Evolutionary conservation across 2,113 vertebrate species (phyloP), one percentile per base, ranked within the genome.

Genomic region (Oncorhynchus clarkii): DNA sequence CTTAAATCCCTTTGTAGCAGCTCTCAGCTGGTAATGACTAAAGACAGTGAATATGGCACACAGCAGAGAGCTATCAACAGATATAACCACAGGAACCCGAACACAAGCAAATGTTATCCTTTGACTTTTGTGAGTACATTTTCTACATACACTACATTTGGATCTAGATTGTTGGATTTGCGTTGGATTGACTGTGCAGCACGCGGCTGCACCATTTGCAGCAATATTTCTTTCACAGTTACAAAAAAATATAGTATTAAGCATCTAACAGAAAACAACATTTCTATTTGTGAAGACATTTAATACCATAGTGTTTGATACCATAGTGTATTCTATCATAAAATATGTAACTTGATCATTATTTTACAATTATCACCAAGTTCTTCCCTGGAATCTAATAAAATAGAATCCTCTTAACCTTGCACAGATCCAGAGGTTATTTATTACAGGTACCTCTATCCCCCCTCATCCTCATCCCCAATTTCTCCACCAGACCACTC

Each of bases 1-100:
- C 93, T 94, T 93, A 93, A 93, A 92, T 92, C 89, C 90, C 90
- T 90, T 90, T 89, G 92, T 92, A 87, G 80, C 83, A 60, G 89
- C 91, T 91, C 91, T 87, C 86, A 78, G 88, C 89, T 87, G 88
- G 87, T 92, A 93, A 93, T 93, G 89, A 90, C 87, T 89, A 89
- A 90, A 90, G 90, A 92, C 89, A 90, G 85, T 86, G 90, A 89
- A 86, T 91, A 87, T 88, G 88, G 86, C 78, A 11, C 51, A 60
- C 24, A 70, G 80, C 24, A 70, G 80, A 24, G 78, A 78, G 85
- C 89, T 88, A 88, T 87, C 88, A 86, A 82, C 88, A 89, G 84
- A 85, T 82, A 67, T 71, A 85, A 84, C 87, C 78, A 77, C 48
- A 72, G 59, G 18, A 62, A 22, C 18, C n/a, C n/a, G 59, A 62